A percentile compares a stretch with the other conserved stretches of the same genome.
phyloP scores from a whole-genome alignment of 2,888 invertebrate genomes.

The Nemotelus nigrinus region DNA sequence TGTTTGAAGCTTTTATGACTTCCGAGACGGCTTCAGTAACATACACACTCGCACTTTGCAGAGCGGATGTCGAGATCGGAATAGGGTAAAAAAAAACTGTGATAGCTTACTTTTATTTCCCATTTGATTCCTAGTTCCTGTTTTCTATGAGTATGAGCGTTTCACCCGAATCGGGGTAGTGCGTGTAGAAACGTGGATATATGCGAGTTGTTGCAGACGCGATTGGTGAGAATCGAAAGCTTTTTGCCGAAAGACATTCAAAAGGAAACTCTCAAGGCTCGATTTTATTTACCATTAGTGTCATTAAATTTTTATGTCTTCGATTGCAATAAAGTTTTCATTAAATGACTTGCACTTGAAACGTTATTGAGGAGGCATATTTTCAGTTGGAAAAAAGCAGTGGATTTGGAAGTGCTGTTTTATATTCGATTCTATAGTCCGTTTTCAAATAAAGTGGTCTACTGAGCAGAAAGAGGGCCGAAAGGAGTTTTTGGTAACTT shows the following conservation, averaged over 20 bases:
- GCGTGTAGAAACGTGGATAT: neutral
- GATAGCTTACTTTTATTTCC: conserved; percentile 41
- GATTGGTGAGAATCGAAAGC: neutral
- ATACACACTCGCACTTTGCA: neutral
- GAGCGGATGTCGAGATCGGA: neutral
- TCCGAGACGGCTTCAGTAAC: neutral
- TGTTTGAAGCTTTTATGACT: conserved; percentile 29
- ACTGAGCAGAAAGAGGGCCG: too few relatives aligned
- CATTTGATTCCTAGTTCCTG: conserved; percentile 32
- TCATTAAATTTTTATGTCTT: conserved; percentile 45
- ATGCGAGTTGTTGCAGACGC: neutral
- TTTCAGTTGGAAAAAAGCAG: too few relatives aligned
- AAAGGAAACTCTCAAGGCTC: conserved; percentile 2
- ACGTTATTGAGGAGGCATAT: conserved; percentile 7
- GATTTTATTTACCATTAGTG: conserved; percentile 46
- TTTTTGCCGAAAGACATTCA: conserved; percentile 21
- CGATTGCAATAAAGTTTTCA: conserved; percentile 44
- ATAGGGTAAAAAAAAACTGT: conserved; percentile 26
- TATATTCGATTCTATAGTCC: too few relatives aligned
- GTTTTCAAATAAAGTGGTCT: too few relatives aligned
- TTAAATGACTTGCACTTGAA: conserved; percentile 36
- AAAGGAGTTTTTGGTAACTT: too few relatives aligned
- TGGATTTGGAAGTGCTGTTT: too few relatives aligned
- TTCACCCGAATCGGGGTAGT: neutral
- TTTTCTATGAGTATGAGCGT: neutral